phyloP scores from a whole-genome alignment of 1,140 invertebrate species.

The Psilanteris sp. region DNA sequence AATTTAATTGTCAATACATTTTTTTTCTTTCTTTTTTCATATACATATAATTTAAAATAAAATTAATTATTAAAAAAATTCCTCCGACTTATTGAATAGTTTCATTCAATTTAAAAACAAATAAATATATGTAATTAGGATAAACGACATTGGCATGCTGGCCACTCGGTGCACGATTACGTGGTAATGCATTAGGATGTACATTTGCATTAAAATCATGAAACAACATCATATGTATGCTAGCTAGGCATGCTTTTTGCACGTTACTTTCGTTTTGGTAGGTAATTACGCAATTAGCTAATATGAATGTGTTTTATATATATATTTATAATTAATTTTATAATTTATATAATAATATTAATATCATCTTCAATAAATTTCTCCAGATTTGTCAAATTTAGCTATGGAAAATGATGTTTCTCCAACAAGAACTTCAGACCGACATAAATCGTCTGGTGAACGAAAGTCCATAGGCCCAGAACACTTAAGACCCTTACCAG shows the following conservation, averaged over 20 bases:
- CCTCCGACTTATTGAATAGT: background rate
- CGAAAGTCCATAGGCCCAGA: slow-evolving; percentile 81
- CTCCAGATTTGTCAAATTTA: slow-evolving; percentile 86
- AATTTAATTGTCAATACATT: too few species aligned
- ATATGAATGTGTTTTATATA: slow-evolving; percentile 42
- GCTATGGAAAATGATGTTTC: slow-evolving; percentile 84
- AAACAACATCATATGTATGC: slow-evolving; percentile 49
- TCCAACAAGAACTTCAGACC: slow-evolving; percentile 79
- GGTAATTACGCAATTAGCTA: slow-evolving; percentile 55
- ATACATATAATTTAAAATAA: too few species aligned
- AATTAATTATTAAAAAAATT: background rate
- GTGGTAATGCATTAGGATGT: slow-evolving; percentile 61
- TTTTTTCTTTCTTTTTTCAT: too few species aligned
- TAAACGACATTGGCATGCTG: slow-evolving; percentile 56
- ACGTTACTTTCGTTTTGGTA: slow-evolving; percentile 64
- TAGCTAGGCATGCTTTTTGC: slow-evolving; percentile 64
- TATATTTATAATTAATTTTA: too few species aligned
- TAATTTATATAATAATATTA: too few species aligned
- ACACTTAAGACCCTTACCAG: slow-evolving; percentile 87
- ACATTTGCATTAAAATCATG: slow-evolving; percentile 57
- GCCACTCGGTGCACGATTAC: slow-evolving; percentile 52
- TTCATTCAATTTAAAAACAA: slow-evolving; percentile 29
- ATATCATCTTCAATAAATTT: background rate
- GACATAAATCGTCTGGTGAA: slow-evolving; percentile 79
- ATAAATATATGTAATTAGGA: slow-evolving; percentile 50